These are phyloP conservation scores for Thelohanellus kitauei DNA, from an alignment of 30 jellyfish, hydroid and myxozoan genomes.

Conservation along the genomic window DNA sequence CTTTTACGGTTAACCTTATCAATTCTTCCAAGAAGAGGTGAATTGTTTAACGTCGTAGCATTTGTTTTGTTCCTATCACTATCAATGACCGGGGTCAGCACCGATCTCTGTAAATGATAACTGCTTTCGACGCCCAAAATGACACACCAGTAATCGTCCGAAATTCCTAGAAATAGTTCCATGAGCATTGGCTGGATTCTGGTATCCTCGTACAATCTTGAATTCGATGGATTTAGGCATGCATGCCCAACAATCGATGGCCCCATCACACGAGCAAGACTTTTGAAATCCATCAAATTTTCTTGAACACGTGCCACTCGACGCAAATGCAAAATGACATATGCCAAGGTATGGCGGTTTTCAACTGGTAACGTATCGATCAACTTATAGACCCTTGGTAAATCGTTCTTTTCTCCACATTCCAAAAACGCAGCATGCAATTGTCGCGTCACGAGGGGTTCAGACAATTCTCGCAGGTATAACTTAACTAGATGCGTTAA, in stretches of 20 bases:
- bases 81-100: too few species aligned
- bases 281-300: conserved; percentile 31
- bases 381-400: conserved; percentile 27
- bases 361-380: conserved; percentile 67
- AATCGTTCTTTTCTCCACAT: conserved; percentile 23
- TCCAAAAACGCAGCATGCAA: conserved; percentile 47
- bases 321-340: conserved; percentile 32
- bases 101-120: too few species aligned
- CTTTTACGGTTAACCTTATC: too few species aligned
- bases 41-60: too few species aligned
- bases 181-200: conserved; percentile 75
- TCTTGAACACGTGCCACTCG: conserved; percentile 39
- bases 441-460: conserved; percentile 46
- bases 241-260: conserved; percentile 90
- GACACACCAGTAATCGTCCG: too few species aligned
- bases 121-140: too few species aligned
- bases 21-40: too few species aligned
- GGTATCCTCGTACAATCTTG: conserved; percentile 62
- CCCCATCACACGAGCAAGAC: conserved; percentile 61
- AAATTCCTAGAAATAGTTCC: too few species aligned
- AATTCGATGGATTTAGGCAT: conserved; percentile 58
- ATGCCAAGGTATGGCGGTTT: conserved; percentile 65
- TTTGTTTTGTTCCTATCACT: too few species aligned
- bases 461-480: conserved; percentile 29
- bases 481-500: conserved; percentile 38